phyloP scores from a whole-genome alignment of 2,113 vertebrate genomes.

The Oreochromis spilurus region DNA sequence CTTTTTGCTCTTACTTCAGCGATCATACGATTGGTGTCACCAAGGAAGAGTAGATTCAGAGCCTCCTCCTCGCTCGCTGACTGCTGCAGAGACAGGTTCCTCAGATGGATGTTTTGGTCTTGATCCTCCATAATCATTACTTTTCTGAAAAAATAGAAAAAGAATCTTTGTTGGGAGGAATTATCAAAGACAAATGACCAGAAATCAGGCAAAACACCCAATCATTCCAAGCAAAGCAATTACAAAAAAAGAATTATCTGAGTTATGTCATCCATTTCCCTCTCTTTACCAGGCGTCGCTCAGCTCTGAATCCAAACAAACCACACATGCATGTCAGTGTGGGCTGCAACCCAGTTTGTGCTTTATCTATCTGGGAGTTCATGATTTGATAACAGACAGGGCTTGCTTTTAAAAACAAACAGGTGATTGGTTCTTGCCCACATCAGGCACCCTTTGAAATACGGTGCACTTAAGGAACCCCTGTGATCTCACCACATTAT shows the following conservation, averaged over 20 bases:
- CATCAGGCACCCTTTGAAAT: slow-evolving; percentile 12
- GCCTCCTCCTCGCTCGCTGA: slow-evolving; percentile 91
- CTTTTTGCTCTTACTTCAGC: slow-evolving; percentile 82
- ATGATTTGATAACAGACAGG: slow-evolving; percentile 42
- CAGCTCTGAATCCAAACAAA: slow-evolving; percentile 42
- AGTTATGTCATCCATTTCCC: slow-evolving; percentile 24
- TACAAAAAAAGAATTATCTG: background rate
- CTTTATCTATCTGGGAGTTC: slow-evolving; percentile 30
- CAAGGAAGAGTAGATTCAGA: slow-evolving; percentile 91
- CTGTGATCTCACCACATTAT: slow-evolving; percentile 1
- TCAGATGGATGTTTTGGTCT: slow-evolving; percentile 95
- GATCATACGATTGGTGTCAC: slow-evolving; percentile 97
- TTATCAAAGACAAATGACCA: background rate
- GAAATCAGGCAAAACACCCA: background rate
- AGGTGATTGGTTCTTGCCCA: slow-evolving; percentile 19
- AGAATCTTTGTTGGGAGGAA: background rate
- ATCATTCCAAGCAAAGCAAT: background rate
- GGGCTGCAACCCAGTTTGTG: background rate
- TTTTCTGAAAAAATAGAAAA: slow-evolving; percentile 71
- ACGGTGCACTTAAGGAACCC: slow-evolving; percentile 5
- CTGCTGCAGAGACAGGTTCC: slow-evolving; percentile 88
- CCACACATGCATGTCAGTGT: slow-evolving; percentile 27
- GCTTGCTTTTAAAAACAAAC: slow-evolving; percentile 41
- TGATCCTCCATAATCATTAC: slow-evolving; percentile 90
- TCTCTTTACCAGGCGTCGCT: background rate